A percentile compares a stretch with the other conserved stretches of the same genome.
Evolutionary conservation across 2,113 vertebrate genomes (phyloP).

Genomic region (Apteryx owenii): DNA sequence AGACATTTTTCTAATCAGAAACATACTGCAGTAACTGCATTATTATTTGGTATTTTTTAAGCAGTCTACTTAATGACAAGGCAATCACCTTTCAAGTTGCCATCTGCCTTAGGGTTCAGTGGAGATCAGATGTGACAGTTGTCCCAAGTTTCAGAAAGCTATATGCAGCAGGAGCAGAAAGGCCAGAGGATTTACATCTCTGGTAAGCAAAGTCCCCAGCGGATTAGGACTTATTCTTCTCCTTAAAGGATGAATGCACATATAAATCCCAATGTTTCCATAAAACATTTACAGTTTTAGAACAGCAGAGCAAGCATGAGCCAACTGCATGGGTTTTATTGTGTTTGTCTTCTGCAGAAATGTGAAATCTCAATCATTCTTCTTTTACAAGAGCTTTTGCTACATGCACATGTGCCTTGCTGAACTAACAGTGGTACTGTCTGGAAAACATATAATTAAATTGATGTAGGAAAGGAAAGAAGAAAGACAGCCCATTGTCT

Average conservation of each 20-base stretch:
- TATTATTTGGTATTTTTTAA: constrained; percentile 6
- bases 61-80: background rate
- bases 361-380: constrained; percentile 69
- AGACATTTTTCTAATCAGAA: constrained; percentile 37
- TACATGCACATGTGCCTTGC: constrained; percentile 65
- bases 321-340: constrained; percentile 67
- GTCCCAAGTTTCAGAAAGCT: constrained; percentile 3
- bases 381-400: constrained; percentile 76
- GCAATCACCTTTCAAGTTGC: background rate
- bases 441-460: constrained; percentile 79
- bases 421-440: constrained; percentile 71
- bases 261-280: constrained; percentile 62
- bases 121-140: background rate
- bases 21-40: background rate
- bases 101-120: background rate
- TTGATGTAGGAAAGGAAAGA: background rate
- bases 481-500: constrained; percentile 45
- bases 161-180: background rate
- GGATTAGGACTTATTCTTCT: constrained; percentile 64
- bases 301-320: constrained; percentile 51
- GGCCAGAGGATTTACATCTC: constrained; percentile 43
- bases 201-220: constrained; percentile 23
- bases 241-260: constrained; percentile 71
- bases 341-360: constrained; percentile 74
- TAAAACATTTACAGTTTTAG: constrained; percentile 71